Conservation (phyloP, 2,113 vertebrate species). For the Myiozetetes cayanensis region DNA sequence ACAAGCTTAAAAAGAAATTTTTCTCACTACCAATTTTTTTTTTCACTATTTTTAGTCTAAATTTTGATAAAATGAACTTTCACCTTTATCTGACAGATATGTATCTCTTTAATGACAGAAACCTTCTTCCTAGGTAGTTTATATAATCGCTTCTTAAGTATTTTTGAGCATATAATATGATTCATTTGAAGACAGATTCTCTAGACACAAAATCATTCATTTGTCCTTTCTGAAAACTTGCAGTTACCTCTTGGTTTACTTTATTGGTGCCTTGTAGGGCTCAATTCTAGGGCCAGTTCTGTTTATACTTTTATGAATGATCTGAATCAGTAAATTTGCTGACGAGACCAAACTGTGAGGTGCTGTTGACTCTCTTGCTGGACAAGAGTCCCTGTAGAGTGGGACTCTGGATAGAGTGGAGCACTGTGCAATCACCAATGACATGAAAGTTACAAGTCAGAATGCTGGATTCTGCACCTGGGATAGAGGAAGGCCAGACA, state of each 20-base stretch:
- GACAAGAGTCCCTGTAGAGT: background rate
- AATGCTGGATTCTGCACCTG: background rate
- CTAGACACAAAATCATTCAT: background rate
- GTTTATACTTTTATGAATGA: background rate
- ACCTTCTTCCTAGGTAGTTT: background rate
- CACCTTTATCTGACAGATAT: background rate
- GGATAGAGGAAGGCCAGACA: background rate
- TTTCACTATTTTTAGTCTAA: background rate
- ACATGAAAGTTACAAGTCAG: rapidly evolving
- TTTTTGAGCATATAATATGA: background rate
- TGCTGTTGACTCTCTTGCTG: background rate
- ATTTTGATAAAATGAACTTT: background rate
- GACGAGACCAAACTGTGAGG: background rate
- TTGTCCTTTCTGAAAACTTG: background rate
- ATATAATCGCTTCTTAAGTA: background rate
- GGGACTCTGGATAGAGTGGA: background rate
- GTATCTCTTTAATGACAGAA: background rate
- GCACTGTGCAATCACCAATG: background rate
- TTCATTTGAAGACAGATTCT: background rate
- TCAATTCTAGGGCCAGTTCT: background rate
- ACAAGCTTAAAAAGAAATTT: background rate
- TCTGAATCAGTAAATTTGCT: background rate
- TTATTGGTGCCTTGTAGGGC: background rate
- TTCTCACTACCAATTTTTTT: background rate
- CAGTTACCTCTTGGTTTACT: background rate